Base-by-base conservation (phyloP, 2,113 vertebrate genomes). In the Esox niger region DNA sequence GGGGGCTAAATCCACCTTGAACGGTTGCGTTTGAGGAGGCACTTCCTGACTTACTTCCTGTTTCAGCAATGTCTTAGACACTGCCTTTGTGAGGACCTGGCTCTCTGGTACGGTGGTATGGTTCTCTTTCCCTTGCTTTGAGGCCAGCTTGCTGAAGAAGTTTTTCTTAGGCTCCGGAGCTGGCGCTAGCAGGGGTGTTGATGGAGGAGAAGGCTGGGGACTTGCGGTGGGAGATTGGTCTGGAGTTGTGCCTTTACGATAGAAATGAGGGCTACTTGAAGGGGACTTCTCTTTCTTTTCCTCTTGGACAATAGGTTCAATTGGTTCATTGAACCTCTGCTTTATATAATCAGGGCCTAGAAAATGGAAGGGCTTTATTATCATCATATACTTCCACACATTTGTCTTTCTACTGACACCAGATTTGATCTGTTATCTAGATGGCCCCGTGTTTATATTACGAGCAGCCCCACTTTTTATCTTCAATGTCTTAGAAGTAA, bases 181-280 rank as follows among this genome's bases (percentile, higher is more conserved):
- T 61, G 93, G 93, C 6, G 92, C 69, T 54, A 91, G 59, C 20
- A 31, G 30, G 59, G 95, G 93, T 59, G 93, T 92, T 7, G 92
- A 70, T 6, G 91, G 88, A 10, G 89, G 90, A 56, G 91, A 94
- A 10, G 90, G 83, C 17, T 70, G 88, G 10, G 94, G 93, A 60
- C 92, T 97, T 30, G 84, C 73, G 77, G 92, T 90, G 9, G 96
- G 96, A 54, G 94, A 93, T 15, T 72, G 82, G 57, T 81, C 88
- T 27, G 96, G 96, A 4, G 96, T 98, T 0, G 95, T 98, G 81
- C 96, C 96, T 93, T 98, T 98, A 38, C 96, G 91, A 86, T 98
- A 98, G 87, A 98, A 98, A 84, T 98, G 96, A 73, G 95, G 96
- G 47, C 95, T 98, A 68, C 95, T 91, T 70, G 94, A 93, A 43